Percentiles rank a stretch among this genome's conserved stretches.
Evolutionary conservation across 2,797 vertebrate genomes (phyloP).

Genomic region (Trematomus bernacchii): DNA sequence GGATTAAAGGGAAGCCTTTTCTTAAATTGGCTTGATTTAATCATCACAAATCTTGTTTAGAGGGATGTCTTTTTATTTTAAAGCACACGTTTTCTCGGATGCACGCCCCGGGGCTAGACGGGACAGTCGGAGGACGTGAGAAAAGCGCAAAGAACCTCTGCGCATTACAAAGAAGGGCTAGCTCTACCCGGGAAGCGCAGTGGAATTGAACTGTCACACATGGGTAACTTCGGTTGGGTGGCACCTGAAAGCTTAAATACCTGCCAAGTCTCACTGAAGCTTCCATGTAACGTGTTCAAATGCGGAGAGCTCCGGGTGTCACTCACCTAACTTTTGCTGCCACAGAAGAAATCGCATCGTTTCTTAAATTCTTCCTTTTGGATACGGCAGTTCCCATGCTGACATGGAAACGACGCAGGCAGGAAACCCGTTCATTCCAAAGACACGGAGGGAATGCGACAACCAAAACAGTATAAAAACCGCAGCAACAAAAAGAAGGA

Average conservation of each 20-base stretch:
- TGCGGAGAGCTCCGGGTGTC: conserved; percentile 11
- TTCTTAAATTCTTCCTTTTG: conserved; percentile 95
- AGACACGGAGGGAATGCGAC: conserved; percentile 63
- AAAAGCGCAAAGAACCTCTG: conserved; percentile 40
- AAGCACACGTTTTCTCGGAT: conserved; percentile 15
- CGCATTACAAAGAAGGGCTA: conserved; percentile 41
- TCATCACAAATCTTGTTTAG: background rate
- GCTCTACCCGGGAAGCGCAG: conserved; percentile 53
- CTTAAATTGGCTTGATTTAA: background rate
- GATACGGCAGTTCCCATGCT: conserved; percentile 98
- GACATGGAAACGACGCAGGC: conserved; percentile 86
- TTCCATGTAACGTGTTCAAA: background rate
- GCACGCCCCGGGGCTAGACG: conserved; percentile 47
- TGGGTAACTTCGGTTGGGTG: conserved; percentile 33
- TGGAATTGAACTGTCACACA: conserved; percentile 37
- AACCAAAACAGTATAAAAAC: conserved; percentile 12
- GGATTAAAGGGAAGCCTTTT: background rate
- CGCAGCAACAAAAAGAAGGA: conserved; percentile 5
- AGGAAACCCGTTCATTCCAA: conserved; percentile 85
- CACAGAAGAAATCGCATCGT: conserved; percentile 97
- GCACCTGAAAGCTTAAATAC: background rate
- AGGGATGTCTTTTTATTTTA: background rate
- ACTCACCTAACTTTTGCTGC: conserved; percentile 99
- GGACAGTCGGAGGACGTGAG: conserved; percentile 55
- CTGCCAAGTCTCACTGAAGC: background rate